phyloP scores from a whole-genome alignment of 2,113 vertebrate species.

The Vimba vimba region DNA sequence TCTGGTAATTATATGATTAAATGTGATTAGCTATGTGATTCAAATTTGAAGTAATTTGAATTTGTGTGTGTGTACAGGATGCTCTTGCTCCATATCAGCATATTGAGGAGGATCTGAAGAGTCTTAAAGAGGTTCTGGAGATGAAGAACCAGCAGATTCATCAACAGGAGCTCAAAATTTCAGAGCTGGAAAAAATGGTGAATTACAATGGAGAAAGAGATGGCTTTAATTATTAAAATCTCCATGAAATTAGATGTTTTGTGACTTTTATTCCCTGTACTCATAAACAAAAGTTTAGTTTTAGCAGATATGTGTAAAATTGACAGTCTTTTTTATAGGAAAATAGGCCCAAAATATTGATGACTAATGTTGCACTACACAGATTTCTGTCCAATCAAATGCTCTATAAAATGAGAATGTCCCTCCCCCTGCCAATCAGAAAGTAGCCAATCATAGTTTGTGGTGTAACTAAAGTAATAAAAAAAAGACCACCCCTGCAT shows the following conservation, averaged over 20 bases:
- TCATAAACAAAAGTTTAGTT: no score
- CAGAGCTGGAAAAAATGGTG: constrained; percentile 94
- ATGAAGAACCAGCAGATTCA: constrained; percentile 98
- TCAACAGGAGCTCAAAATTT: constrained; percentile 92
- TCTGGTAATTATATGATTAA: neutral
- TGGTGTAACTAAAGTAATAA: no score
- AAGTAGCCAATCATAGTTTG: neutral
- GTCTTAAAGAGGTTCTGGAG: constrained; percentile 92
- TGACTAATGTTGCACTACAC: neutral
- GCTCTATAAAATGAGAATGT: neutral
- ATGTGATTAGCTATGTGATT: neutral
- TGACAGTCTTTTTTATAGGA: no score
- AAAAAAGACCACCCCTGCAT: no score
- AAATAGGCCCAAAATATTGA: neutral
- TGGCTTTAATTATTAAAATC: no score
- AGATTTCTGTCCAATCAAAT: neutral
- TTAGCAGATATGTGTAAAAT: no score
- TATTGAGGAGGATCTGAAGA: constrained; percentile 93
- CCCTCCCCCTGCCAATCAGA: neutral
- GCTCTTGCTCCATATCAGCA: constrained; percentile 92
- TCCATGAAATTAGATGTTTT: no score
- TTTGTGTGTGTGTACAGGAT: constrained; percentile 72
- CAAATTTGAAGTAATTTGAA: neutral
- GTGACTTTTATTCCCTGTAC: no score
- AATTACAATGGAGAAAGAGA: constrained; percentile 37